phyloP scores from a whole-genome alignment of 2,888 invertebrate species.

The Hedychridium roseum region DNA sequence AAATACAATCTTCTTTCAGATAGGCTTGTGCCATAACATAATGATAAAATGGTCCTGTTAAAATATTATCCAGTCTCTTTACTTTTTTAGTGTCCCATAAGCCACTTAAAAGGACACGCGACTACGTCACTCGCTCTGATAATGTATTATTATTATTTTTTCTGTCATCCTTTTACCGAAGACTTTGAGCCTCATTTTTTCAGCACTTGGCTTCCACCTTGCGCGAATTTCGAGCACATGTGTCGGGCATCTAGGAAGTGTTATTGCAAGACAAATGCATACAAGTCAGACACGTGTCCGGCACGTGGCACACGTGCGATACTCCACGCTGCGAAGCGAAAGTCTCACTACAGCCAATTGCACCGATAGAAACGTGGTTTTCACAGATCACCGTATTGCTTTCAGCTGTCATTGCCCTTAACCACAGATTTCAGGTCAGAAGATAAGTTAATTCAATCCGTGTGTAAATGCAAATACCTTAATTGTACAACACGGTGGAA shows the following conservation, averaged over 20 bases:
- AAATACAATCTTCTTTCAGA: slow-evolving; percentile 1
- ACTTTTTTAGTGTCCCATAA: slow-evolving; percentile 7
- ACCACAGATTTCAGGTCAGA: too few relatives aligned
- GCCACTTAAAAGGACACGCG: slow-evolving; percentile 44
- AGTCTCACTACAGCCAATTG: slow-evolving; percentile 29
- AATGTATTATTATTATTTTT: slow-evolving; percentile 39
- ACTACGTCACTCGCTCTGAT: slow-evolving; percentile 35
- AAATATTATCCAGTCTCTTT: too few relatives aligned
- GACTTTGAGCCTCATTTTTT: too few relatives aligned
- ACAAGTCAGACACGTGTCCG: slow-evolving; percentile 46
- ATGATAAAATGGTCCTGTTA: too few relatives aligned
- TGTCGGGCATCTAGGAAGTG: slow-evolving; percentile 20
- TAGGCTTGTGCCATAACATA: neutral
- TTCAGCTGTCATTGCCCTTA: too few relatives aligned
- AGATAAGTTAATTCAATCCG: too few relatives aligned
- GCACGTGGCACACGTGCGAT: slow-evolving; percentile 42
- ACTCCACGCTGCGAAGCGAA: slow-evolving; percentile 12
- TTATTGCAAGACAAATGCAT: slow-evolving; percentile 10
- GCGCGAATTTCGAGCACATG: slow-evolving; percentile 23
- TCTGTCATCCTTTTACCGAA: slow-evolving; percentile 6
- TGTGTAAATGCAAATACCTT: too few relatives aligned
- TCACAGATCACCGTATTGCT: too few relatives aligned
- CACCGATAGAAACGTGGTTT: too few relatives aligned
- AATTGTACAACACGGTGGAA: too few relatives aligned
- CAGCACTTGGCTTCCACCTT: slow-evolving; percentile 24